phyloP scores from a whole-genome alignment of 2,888 invertebrate genomes.

The Chloroclysta siterata region DNA sequence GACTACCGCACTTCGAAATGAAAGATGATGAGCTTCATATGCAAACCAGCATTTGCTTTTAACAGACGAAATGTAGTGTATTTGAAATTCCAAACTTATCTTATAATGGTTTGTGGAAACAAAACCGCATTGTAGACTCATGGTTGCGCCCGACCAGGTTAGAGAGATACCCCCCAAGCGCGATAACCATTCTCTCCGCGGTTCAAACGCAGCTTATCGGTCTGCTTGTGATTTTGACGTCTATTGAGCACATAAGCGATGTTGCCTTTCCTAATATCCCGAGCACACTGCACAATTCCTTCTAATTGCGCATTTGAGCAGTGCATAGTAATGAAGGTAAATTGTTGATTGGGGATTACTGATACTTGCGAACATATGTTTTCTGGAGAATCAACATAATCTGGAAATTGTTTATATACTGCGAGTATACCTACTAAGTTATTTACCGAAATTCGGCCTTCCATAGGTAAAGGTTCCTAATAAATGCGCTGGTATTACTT shows the following conservation, averaged over 20 bases:
- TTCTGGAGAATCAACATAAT: too few relatives aligned
- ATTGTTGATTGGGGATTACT: neutral
- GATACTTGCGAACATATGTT: too few relatives aligned
- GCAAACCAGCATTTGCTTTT: too few relatives aligned
- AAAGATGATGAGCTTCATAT: too few relatives aligned
- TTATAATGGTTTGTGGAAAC: neutral
- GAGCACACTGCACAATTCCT: too few relatives aligned
- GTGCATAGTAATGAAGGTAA: neutral
- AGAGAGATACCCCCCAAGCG: neutral
- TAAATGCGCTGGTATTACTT: too few relatives aligned
- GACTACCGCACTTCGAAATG: neutral
- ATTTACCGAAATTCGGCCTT: too few relatives aligned
- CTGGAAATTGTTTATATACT: too few relatives aligned
- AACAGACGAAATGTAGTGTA: neutral
- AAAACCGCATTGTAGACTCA: neutral
- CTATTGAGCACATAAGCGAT: neutral
- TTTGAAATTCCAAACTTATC: slow-evolving; percentile 3
- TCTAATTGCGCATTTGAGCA: neutral
- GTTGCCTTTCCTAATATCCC: neutral
- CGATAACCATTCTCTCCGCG: neutral
- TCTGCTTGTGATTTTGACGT: neutral
- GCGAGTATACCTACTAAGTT: too few relatives aligned
- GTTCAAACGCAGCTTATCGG: neutral
- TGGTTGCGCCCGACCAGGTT: neutral
- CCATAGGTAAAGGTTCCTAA: too few relatives aligned